A percentile compares a stretch with the other conserved stretches of the same genome.
phyloP scores from a whole-genome alignment of 2,113 vertebrate species.

The Tautogolabrus adspersus region DNA sequence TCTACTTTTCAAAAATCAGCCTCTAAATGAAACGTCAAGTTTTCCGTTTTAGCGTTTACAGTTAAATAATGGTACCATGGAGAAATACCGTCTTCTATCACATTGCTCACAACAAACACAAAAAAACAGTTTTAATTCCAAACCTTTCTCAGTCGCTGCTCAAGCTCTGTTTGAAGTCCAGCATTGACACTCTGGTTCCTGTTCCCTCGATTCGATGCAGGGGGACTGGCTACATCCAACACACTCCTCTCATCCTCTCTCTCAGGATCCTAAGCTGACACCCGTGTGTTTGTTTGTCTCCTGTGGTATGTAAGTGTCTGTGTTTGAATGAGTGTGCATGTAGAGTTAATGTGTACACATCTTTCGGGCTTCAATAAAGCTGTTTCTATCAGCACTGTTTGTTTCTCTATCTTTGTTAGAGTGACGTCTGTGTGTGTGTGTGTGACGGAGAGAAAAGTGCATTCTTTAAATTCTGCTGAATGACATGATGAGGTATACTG shows the following conservation, averaged over 20 bases:
- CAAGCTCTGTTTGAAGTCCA: not conserved
- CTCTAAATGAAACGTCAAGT: not conserved
- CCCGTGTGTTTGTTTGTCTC: not conserved
- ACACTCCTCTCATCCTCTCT: constrained; percentile 31
- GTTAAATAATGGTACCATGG: not conserved
- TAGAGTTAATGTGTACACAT: no score
- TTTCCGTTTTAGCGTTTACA: not conserved
- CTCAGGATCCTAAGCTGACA: constrained; percentile 47
- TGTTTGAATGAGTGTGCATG: not conserved
- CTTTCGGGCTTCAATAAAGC: constrained; percentile 55
- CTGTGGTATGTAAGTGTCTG: not conserved
- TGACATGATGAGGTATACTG: no score
- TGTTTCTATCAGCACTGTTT: constrained; percentile 1
- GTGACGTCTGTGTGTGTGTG: not conserved
- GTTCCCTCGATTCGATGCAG: not conserved
- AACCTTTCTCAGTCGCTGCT: not conserved
- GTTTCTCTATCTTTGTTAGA: constrained; percentile 4
- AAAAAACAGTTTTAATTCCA: not conserved
- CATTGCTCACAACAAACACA: not conserved
- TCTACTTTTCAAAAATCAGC: not conserved
- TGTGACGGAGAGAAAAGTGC: not conserved
- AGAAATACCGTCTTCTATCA: not conserved
- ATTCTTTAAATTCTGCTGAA: no score
- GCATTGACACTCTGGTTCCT: not conserved
- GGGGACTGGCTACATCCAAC: not conserved